A percentile compares a stretch with the other conserved stretches of the same genome.
phyloP scores from a whole-genome alignment of 2,113 vertebrate genomes.

The Orthonyx spaldingii region DNA sequence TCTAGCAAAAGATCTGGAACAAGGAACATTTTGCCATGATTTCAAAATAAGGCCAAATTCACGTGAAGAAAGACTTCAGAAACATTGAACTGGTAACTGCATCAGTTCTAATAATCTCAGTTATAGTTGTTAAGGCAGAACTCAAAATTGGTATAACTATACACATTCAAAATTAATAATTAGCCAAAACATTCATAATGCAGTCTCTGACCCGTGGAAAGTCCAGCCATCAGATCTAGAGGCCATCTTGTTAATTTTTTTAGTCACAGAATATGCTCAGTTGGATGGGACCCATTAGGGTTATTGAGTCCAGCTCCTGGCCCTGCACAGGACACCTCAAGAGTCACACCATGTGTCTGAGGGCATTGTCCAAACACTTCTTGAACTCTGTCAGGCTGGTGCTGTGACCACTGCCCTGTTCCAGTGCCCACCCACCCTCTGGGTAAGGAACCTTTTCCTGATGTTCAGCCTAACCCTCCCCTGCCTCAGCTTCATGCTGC shows the following conservation, averaged over 20 bases:
- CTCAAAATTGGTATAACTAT: not conserved
- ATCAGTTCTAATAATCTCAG: not conserved
- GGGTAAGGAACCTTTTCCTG: not conserved
- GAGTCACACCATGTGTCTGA: accelerated
- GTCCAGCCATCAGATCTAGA: not conserved
- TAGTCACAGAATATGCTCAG: not conserved
- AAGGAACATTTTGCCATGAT: not conserved
- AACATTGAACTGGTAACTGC: not conserved
- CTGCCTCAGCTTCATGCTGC: not conserved
- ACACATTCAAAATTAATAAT: not conserved
- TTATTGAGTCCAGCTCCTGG: not conserved
- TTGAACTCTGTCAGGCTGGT: accelerated
- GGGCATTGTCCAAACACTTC: accelerated
- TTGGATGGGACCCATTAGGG: not conserved
- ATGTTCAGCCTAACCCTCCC: not conserved
- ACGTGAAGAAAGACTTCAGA: not conserved
- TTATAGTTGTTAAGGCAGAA: not conserved
- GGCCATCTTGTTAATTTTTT: not conserved
- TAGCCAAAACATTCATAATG: not conserved
- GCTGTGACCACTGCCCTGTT: not conserved
- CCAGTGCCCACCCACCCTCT: not conserved
- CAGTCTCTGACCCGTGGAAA: not conserved
- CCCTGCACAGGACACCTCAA: too few relatives aligned
- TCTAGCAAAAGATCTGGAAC: not conserved
- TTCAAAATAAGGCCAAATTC: not conserved